phyloP scores from a whole-genome alignment of 2,797 vertebrate species.

The Acanthis flammea region DNA sequence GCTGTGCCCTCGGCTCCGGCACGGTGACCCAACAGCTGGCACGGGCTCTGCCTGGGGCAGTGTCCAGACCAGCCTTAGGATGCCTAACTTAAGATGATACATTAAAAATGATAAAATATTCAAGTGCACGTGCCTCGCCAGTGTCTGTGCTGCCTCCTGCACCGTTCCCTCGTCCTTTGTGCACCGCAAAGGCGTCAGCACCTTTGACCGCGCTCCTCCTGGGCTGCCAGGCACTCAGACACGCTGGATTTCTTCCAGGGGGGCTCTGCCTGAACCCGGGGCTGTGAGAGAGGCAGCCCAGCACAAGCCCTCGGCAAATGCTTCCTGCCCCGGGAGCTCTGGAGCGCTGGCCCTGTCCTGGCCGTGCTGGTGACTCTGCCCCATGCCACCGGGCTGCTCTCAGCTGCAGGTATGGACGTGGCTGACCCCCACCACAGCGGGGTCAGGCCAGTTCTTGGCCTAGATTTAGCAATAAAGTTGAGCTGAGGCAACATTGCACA shows the following conservation, averaged over 20 bases:
- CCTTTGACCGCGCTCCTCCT: accelerated
- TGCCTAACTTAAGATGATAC: not conserved
- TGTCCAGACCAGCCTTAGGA: not conserved
- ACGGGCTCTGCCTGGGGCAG: not conserved
- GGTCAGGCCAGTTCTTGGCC: not conserved
- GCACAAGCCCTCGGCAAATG: not conserved
- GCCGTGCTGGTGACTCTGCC: not conserved
- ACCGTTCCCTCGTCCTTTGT: accelerated
- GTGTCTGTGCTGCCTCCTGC: not conserved
- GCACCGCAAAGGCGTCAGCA: accelerated
- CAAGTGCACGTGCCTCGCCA: accelerated
- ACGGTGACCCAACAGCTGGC: not conserved
- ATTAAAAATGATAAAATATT: not conserved
- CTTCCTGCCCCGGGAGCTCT: not conserved
- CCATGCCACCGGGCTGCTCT: accelerated
- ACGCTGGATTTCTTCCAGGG: accelerated
- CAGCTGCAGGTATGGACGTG: not conserved
- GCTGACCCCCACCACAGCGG: accelerated
- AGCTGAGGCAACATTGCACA: not conserved
- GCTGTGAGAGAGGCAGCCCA: accelerated
- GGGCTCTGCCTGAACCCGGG: not conserved
- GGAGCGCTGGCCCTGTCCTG: not conserved
- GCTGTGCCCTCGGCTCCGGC: not conserved
- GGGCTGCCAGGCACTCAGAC: accelerated
- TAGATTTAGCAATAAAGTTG: not conserved